Base-by-base conservation (phyloP, 1,140 invertebrate genomes). In the Apis cerana region DNA sequence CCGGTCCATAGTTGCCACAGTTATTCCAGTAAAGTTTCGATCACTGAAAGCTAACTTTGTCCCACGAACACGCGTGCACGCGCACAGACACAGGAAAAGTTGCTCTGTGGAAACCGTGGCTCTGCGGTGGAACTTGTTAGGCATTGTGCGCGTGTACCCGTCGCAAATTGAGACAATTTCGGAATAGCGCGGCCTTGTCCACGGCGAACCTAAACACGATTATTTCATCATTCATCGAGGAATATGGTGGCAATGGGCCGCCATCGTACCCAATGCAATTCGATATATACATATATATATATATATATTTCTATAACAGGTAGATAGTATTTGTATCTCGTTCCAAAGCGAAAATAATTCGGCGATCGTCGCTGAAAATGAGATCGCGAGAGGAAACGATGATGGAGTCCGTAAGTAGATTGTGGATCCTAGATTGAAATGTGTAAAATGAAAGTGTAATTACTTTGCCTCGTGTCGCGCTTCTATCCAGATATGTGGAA, bases 151-250 rank as follows among this genome's bases (percentile, higher is more conserved):
- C 59, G 52, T 70, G 64, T 61, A 78, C 50, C 33, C 48, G 21
- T 70, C 75, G 75, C 80, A 82, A 82, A 82, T 82, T 82, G 75
- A 82, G 80, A 82, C 80, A 82, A 82, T 82, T 82, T 82, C 72
- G 50, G 27, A 43, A 68, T 69, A 62, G 33, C 43, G 54, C 21
- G 48, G 74, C 74, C 72, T 67, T 62, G 80, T 74, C 74, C 80
- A 74, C 48, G 74, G 43, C 43, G 62, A 77, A 82, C 80, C 70
- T 54, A 77, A 82, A 82, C 74, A 68, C 54, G 65, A 82, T 82
- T 76, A 82, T 61, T 75, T 76, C 72, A 65, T 68, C 80, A 19
- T 75, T 82, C 74, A 61, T 69, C 19, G 64, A 61, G 21, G 21
- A 27, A 61, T 11, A 52, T 13, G 17, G 80, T 12, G 62, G 59